phyloP scores from a whole-genome alignment of 2,113 vertebrate genomes.

The Acanthochromis polyacanthus region DNA sequence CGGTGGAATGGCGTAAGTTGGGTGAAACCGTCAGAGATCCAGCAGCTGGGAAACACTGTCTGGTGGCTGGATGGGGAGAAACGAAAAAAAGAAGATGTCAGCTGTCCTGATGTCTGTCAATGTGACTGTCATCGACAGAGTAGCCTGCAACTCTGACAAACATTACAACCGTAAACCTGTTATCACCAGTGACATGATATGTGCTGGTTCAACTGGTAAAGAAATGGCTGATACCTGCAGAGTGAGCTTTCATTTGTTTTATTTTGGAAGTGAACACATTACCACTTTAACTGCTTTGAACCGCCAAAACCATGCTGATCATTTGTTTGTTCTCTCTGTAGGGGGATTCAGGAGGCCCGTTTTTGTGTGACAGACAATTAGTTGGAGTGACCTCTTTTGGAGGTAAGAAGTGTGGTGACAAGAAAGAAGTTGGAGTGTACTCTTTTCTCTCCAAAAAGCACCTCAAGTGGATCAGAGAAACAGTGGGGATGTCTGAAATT shows the following conservation, averaged over 20 bases:
- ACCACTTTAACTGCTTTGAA: background rate
- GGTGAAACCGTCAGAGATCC: background rate
- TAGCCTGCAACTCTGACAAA: conserved; percentile 58
- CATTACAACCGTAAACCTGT: conserved; percentile 43
- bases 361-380: conserved; percentile 54
- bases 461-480: conserved; percentile 65
- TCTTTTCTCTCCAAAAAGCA: conserved; percentile 51
- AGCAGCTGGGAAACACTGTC: conserved; percentile 29
- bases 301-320: no score
- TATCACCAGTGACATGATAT: conserved; percentile 71
- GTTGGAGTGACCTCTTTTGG: conserved; percentile 73
- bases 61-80: conserved; percentile 76
- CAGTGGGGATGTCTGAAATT: conserved; percentile 10
- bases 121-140: conserved; percentile 67
- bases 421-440: conserved; percentile 68
- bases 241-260: conserved; percentile 24
- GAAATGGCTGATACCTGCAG: conserved; percentile 16
- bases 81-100: conserved; percentile 14
- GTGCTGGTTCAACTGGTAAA: conserved; percentile 60
- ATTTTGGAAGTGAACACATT: background rate
- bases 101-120: conserved; percentile 65
- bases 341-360: conserved; percentile 80
- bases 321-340: conserved; percentile 5
- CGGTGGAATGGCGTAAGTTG: conserved; percentile 40
- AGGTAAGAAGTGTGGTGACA: background rate